These are phyloP conservation scores for Myzus persicae DNA, from an alignment of 1,140 invertebrate species.

Conservation along the genomic window DNA sequence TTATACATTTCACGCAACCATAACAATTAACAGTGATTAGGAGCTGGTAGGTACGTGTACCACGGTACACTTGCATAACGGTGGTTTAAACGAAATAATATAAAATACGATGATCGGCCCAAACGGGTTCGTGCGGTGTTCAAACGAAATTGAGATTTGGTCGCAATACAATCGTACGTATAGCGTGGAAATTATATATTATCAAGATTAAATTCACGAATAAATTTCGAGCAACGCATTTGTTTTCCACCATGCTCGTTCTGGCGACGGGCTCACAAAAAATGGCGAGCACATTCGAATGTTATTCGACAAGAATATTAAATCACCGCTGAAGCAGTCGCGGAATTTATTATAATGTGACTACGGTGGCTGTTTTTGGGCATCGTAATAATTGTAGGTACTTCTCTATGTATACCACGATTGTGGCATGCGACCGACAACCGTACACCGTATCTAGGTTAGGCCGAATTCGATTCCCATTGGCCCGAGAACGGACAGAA, in stretches of 20 bases:
- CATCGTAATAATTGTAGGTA: not conserved
- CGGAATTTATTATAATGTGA: not conserved
- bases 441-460: not conserved
- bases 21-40: slow-evolving; percentile 5
- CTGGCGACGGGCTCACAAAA: not conserved
- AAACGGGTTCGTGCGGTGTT: not conserved
- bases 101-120: not conserved
- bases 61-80: too few relatives aligned
- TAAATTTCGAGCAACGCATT: not conserved
- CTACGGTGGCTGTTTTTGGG: not conserved
- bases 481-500: not conserved
- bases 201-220: not conserved
- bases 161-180: not conserved
- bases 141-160: not conserved
- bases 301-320: not conserved
- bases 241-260: not conserved
- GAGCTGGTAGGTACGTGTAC: not conserved
- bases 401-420: not conserved
- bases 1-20: not conserved
- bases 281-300: not conserved
- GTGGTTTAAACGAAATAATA: not conserved
- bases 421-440: not conserved
- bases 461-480: not conserved
- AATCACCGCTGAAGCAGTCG: not conserved
- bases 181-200: too few relatives aligned